A percentile compares a stretch with the other conserved stretches of the same genome.
phyloP scores from a whole-genome alignment of 1,140 invertebrate species.

The Lordiphosa clarofinis region DNA sequence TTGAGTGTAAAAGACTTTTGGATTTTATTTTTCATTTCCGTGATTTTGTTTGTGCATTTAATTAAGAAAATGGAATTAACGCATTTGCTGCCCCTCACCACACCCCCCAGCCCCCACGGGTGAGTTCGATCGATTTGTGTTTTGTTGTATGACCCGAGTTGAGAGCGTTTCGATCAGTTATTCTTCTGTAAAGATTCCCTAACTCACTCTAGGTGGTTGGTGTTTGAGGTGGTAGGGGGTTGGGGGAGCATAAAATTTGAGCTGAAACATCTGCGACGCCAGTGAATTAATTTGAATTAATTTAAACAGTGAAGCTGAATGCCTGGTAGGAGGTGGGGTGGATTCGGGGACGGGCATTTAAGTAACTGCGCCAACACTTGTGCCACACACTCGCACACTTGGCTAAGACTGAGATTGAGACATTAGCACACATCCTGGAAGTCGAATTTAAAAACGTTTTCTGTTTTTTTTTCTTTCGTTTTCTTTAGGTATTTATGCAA shows the following conservation, averaged over 20 bases:
- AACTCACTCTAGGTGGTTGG: slow-evolving; percentile 17
- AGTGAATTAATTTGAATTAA: slow-evolving; percentile 78
- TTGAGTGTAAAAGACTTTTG: slow-evolving; percentile 78
- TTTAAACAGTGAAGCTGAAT: slow-evolving; percentile 43
- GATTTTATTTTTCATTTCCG: slow-evolving; percentile 79
- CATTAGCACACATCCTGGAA: slow-evolving; percentile 49
- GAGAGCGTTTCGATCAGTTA: too few relatives aligned
- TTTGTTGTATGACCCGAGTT: background rate
- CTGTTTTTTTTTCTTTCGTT: slow-evolving; percentile 25
- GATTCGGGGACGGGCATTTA: slow-evolving; percentile 31
- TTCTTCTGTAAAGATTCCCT: too few relatives aligned
- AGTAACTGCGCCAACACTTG: slow-evolving; percentile 65
- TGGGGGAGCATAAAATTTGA: slow-evolving; percentile 76
- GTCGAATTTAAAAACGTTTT: slow-evolving; percentile 56
- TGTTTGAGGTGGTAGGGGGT: slow-evolving; percentile 59
- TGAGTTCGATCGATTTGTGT: background rate
- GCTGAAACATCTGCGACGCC: slow-evolving; percentile 72
- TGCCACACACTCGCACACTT: slow-evolving; percentile 16
- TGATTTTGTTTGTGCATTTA: slow-evolving; percentile 79
- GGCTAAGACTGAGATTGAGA: slow-evolving; percentile 40
- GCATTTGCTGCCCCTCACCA: slow-evolving; percentile 42
- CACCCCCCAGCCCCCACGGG: background rate
- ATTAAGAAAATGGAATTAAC: slow-evolving; percentile 79
- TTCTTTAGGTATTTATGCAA: background rate
- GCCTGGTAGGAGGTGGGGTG: background rate